Conservation (phyloP, 2,113 vertebrate species). For the Tautogolabrus adspersus region DNA sequence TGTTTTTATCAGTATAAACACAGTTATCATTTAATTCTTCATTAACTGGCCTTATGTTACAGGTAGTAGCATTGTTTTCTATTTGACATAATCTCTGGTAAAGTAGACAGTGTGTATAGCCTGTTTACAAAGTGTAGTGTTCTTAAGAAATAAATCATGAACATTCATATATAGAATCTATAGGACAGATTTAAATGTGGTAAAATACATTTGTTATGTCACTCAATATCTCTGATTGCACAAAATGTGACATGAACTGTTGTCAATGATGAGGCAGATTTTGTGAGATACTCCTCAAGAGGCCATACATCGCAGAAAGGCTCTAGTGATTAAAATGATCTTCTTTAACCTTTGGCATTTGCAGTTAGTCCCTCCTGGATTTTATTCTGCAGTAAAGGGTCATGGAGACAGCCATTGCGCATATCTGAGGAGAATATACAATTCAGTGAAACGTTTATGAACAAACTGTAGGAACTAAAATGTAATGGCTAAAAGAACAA, state of each 20-base stretch:
- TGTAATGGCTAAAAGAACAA: no score
- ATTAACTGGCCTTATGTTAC: background rate
- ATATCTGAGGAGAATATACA: constrained; percentile 64
- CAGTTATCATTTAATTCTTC: constrained; percentile 17
- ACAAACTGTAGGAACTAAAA: background rate
- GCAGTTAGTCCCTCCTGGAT: constrained; percentile 20
- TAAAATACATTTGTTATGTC: constrained; percentile 39
- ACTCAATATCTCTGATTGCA: constrained; percentile 52
- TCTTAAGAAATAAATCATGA: constrained; percentile 22
- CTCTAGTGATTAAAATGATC: constrained; percentile 3
- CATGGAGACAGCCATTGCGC: constrained; percentile 82
- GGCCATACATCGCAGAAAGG: background rate
- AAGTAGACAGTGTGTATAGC: constrained; percentile 5
- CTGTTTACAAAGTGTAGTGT: background rate
- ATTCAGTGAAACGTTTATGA: background rate
- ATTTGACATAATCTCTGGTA: constrained; percentile 3
- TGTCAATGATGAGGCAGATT: constrained; percentile 10
- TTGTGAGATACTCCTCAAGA: constrained; percentile 9
- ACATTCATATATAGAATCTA: constrained; percentile 21
- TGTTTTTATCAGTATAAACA: constrained; percentile 11
- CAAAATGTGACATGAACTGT: background rate
- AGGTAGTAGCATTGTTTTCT: background rate
- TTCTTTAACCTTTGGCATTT: background rate
- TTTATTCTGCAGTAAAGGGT: constrained; percentile 76
- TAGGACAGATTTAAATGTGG: constrained; percentile 14